Base-by-base conservation (phyloP, 1,140 invertebrate genomes). In the Macrostomum lignano region DNA sequence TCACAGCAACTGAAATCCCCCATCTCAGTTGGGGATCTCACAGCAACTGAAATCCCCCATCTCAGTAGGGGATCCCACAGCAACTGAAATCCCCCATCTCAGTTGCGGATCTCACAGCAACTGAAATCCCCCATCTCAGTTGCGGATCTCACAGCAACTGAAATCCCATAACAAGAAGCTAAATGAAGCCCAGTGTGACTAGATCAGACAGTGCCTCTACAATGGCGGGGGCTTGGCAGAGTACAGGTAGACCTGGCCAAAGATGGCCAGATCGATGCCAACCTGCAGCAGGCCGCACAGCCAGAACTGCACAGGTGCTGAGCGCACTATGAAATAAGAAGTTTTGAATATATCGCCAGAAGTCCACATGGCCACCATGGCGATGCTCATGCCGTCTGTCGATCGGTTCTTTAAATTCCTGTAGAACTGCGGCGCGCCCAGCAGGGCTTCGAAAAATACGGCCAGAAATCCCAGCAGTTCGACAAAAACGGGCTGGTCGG, bases 311-410 rank as follows among this genome's bases (percentile, higher is more conserved):
- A 73, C 59, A 1, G 88, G 86, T 7, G 79, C 74, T 40, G 73
- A 64, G 42, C 77, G 66, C 33, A 79, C 49, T 36, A 93, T 64
- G 58, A 94, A 98, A 54, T 96, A 96, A 32, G 69, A 66, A 38
- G 86, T 96, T 62, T 98, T 98, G 53, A 88, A 94, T 25, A 84
- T 60, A 64, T 98, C 88, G 42, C 68, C 67, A 38, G 51, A 65
- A 7, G 78, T 77, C 88, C 88, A 96, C 70, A 94, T 77, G 13
- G 74, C 58, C 22, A 96, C 86, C 86, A 94, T 96, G 43, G 63
- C 62, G 33, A 63, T 54, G 46, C 82, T 93, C 82, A 93, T 91
- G 50, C 84, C 84, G 48, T 72, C 67, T 6, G 81, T 91, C 28
- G 81, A 88, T 58, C 79, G 76, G 44, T 75, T 75, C 39, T 65